Conservation (phyloP, 2,113 vertebrate species). For the Ictalurus furcatus region DNA sequence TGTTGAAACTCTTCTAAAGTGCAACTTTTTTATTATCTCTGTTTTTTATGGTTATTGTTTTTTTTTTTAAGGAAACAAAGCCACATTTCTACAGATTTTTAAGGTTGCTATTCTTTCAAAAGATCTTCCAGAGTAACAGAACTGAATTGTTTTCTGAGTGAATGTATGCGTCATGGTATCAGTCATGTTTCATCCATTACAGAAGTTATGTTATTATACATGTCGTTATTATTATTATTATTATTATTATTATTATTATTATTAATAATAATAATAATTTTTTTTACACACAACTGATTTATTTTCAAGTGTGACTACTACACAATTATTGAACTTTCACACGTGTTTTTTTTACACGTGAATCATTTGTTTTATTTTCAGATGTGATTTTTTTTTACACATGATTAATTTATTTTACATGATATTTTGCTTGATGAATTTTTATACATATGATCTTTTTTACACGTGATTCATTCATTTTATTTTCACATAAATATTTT, state of each 20-base stretch:
- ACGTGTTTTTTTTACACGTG: too few species aligned
- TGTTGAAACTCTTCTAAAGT: background rate
- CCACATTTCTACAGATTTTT: background rate
- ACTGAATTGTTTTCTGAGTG: background rate
- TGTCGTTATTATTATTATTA: too few species aligned
- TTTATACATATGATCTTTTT: background rate
- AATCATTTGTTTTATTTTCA: too few species aligned
- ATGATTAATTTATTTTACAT: too few species aligned
- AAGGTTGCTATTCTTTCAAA: background rate
- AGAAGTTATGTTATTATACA: background rate
- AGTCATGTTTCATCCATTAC: background rate
- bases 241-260: background rate
- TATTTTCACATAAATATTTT: too few species aligned
- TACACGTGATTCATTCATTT: too few species aligned
- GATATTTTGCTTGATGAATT: too few species aligned
- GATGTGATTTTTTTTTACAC: too few species aligned
- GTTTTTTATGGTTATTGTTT: background rate
- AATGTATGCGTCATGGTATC: background rate
- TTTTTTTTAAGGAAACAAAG: background rate
- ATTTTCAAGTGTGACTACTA: too few species aligned
- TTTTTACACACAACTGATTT: too few species aligned
- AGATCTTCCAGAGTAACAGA: background rate
- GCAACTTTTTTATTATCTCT: conserved; percentile 3
- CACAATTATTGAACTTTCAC: too few species aligned
- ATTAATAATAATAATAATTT: background rate